Evolutionary conservation across 2,113 vertebrate species (phyloP), one percentile per base, ranked within the genome.

Genomic region (Stomatorhinus ivindoensis): DNA sequence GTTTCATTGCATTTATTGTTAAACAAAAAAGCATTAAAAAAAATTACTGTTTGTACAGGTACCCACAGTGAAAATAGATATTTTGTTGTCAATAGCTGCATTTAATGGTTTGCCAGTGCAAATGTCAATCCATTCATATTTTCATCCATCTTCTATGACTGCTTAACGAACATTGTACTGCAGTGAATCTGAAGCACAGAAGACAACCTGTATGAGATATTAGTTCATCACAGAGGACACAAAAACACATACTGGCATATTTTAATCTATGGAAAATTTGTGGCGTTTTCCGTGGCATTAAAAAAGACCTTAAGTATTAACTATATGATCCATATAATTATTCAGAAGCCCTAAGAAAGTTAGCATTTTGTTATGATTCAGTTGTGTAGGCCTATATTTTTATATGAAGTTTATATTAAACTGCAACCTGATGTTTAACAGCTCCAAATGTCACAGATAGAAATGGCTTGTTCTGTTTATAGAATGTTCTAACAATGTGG

Each of bases 401-500:
- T 44, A 61, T 87, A 42, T 87, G 35, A 2, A 21, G n/a, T 44
- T 44, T 42, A 76, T 11, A n/a, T n/a, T 47, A 47, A 85, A 85
- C 4, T 8, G 7, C 27, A n/a, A 3, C 31, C 50, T 24, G 85
- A 53, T 35, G n/a, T 35, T 35, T 50, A 31, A 35, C 9, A 4
- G 85, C 13, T 35, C 15, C 4, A 31, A 53, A 27, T 47, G 44
- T 46, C 4, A 39, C 44, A 17, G 27, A 15, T 86, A 17, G 48
- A 55, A 61, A 87, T 51, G 31, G 44, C 73, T n/a, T 47, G 42
- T 47, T 55, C 58, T 46, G 24, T 42, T 61, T 48, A 39, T 21
- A 13, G 61, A 47, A 48, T n/a, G 10, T 27, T 87, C 58, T 88
- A 21, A 21, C 89, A 84, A 87, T 91, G 84, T 86, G 89, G 86